Conservation (phyloP, 53 echinoderm and acorn worm species). For the Paelopatides confundens region DNA sequence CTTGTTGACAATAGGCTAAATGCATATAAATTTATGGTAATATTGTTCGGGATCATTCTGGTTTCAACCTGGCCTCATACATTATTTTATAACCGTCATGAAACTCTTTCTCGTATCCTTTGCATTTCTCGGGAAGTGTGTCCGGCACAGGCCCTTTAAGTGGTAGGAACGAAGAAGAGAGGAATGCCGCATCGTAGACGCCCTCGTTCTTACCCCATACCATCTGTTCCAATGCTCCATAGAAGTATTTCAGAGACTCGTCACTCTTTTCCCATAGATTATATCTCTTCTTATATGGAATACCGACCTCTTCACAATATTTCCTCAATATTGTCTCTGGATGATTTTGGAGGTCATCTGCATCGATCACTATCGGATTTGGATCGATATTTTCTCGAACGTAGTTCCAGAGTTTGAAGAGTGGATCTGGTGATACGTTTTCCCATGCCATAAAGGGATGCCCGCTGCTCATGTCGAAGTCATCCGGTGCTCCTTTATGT, state of each 20-base stretch:
- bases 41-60: no score
- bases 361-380: no score
- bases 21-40: no score
- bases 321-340: conserved; percentile 17
- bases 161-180: neutral
- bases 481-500: neutral
- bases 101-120: conserved; percentile 1
- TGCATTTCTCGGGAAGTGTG: neutral
- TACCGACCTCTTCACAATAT: conserved; percentile 17
- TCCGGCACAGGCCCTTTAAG: neutral
- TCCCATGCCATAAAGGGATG: conserved; percentile 41
- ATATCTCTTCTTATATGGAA: conserved; percentile 13
- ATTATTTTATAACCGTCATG: conserved; percentile 9
- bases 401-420: conserved; percentile 24
- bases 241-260: conserved; percentile 22
- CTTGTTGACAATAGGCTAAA: no score
- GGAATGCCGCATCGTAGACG: conserved; percentile 22
- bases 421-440: conserved; percentile 13
- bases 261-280: neutral
- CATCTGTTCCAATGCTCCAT: conserved; percentile 22
- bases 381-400: conserved; percentile 28
- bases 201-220: conserved; percentile 27
- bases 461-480: conserved; percentile 3
- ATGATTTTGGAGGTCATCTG: conserved; percentile 39
- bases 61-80: conserved; percentile 1